Base-by-base conservation (phyloP, 2,113 vertebrate genomes). In the Archocentrus centrarchus region DNA sequence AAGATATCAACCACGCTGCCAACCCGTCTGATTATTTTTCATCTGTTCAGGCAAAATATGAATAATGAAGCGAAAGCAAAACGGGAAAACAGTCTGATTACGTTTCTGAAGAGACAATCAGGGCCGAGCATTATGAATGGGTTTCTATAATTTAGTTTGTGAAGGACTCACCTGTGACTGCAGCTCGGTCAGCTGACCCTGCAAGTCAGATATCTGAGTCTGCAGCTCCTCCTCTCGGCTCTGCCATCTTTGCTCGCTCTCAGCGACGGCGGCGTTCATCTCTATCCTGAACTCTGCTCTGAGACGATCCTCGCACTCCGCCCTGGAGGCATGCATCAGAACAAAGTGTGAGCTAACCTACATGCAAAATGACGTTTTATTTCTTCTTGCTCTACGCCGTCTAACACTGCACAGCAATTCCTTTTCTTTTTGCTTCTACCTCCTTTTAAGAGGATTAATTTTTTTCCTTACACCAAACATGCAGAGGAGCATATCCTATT, bases 241-340 rank as follows among this genome's bases (percentile, higher is more conserved):
- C 80, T 95, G 94, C 95, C 96, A 96, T 20, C 95, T 93, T 62
- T 97, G 94, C 62, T 96, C 95, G 3, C 95, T 95, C 85, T 88
- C 79, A 17, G 94, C 93, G 5, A 87, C 89, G 2, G 96, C 94
- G 0, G 93, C 92, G 0, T 92, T 93, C 91, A 95, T 96, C 89
- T 97, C 96, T 87, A 96, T 96, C 87, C 92, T 92, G 79, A 94
- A 88, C 79, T 93, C 93, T n/a, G 90, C 89, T 75, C 95, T 87
- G 27, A 95, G 92, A 85, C 93, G 91, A 81, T 91, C 95, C 84
- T 96, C 96, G 50, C 95, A 95, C 91, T 95, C 95, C 47, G 89
- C 88, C 92, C 96, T 96, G 89, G 14, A 90, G 86, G 78, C 79
- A 75, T 6, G 15, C 27, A 85, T n/a, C 82, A 84, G 18, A 83